These are phyloP conservation scores for Rhamphomyia laevipes DNA, from an alignment of 2,888 invertebrate genomes.

Conservation along the genomic window DNA sequence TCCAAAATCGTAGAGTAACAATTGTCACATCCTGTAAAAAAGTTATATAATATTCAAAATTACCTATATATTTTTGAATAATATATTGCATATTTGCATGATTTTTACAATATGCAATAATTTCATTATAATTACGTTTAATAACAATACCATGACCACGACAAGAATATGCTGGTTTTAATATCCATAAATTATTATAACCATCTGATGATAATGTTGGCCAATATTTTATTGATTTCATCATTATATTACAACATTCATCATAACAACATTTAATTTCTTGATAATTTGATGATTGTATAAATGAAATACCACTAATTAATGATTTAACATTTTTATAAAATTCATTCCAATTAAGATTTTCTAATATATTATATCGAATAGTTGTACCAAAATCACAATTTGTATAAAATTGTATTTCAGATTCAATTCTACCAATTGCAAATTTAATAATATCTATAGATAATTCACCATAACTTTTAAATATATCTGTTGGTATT, in stretches of 20 bases:
- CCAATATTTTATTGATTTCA: slow-evolving; percentile 40
- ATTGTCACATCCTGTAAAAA: too few species aligned
- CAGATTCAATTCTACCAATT: slow-evolving; percentile 50
- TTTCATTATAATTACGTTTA: not conserved
- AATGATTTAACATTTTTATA: not conserved
- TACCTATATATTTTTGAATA: not conserved
- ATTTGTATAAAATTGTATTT: not conserved
- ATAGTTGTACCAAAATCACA: not conserved
- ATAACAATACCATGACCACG: slow-evolving; percentile 40
- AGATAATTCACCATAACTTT: slow-evolving; percentile 40
- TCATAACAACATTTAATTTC: not conserved
- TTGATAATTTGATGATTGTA: not conserved
- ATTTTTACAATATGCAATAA: not conserved
- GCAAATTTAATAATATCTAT: slow-evolving; percentile 55
- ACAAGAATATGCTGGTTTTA: slow-evolving; percentile 62
- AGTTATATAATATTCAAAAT: too few species aligned
- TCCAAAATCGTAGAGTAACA: too few species aligned
- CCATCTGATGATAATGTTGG: slow-evolving; percentile 59
- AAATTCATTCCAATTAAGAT: not conserved
- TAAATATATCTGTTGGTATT: too few species aligned
- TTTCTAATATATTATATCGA: not conserved
- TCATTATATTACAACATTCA: not conserved
- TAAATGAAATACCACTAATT: not conserved
- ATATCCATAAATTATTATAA: slow-evolving; percentile 69
- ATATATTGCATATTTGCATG: not conserved